These are phyloP conservation scores for Merops nubicus DNA, from an alignment of 2,113 vertebrate genomes.

Conservation along the genomic window DNA sequence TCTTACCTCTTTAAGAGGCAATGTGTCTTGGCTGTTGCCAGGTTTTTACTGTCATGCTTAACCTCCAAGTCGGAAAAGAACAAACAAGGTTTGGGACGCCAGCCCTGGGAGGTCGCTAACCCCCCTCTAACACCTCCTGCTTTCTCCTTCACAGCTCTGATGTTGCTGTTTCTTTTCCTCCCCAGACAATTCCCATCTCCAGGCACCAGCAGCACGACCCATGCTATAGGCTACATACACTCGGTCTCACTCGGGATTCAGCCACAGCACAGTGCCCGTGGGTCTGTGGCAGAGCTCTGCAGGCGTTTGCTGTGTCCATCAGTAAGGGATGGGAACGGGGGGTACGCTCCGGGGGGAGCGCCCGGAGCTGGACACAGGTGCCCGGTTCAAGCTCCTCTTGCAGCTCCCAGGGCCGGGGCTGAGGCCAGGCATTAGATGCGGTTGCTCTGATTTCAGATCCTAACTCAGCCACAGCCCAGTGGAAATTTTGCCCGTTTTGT, in stretches of 20 bases:
- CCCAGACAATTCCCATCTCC: fast-evolving
- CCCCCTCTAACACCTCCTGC: not conserved
- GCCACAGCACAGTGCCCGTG: too few relatives aligned
- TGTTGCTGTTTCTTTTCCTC: not conserved
- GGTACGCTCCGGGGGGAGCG: fast-evolving
- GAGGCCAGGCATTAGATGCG: fast-evolving
- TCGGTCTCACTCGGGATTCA: fast-evolving
- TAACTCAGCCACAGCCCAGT: not conserved
- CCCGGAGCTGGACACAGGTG: fast-evolving
- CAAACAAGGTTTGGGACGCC: not conserved
- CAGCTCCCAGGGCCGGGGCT: fast-evolving
- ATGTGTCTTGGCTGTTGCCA: not conserved
- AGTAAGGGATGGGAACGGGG: fast-evolving
- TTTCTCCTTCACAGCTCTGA: not conserved
- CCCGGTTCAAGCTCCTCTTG: not conserved
- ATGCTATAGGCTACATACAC: fast-evolving
- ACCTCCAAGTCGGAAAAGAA: not conserved
- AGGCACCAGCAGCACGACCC: fast-evolving
- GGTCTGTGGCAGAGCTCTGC: not conserved
- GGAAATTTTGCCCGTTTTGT: conserved; percentile 58
- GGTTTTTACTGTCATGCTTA: not conserved
- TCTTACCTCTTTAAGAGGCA: not conserved
- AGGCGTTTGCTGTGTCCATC: fast-evolving
- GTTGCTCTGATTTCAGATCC: not conserved
- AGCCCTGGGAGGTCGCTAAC: not conserved